Base-by-base conservation (phyloP, 2,113 vertebrate species). In the Podarcis muralis region DNA sequence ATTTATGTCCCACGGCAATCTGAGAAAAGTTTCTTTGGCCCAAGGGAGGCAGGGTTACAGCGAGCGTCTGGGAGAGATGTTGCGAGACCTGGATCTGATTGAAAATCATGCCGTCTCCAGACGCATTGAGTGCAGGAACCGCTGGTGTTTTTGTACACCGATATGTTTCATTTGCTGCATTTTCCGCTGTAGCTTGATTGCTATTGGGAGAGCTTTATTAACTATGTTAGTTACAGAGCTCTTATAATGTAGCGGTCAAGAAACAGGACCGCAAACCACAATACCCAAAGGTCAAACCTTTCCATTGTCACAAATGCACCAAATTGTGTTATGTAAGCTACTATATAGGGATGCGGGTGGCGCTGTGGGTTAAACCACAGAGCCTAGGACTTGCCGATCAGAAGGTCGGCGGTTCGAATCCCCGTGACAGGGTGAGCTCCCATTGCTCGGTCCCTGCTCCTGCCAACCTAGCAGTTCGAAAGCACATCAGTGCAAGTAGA, bases 1-100 rank as follows among this genome's bases (percentile, higher is more conserved):
- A 90, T 93, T 93, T 93, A 92, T 85, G 86, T 48, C 85, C 69
- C 85, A 83, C 59, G 87, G 85, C 72, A 66, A 85, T 74, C 87
- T 90, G 91, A 87, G 93, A 86, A 83, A 92, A 86, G 89, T 91
- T 94, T 94, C 92, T 18, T 6, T 74, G 5, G 6, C 1, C 40
- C 57, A 79, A 5, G 53, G 88, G 62, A 74, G 76, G 85, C 59
- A 89, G 86, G 81, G 85, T 84, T 90, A 89, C 69, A 82, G 91
- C 74, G 69, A 78, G 30, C 59, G 9, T 81, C 59, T 66, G 40
- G 37, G 20, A 32, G 43, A 81, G 75, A 87, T 4, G 62, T 32
- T 20, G 65, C 25, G 32, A 23, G 76, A 89, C 79, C 62, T 84
- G 72, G 2, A 25, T 85, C 88, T 90, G 81, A 32, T 15, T 40